Evolutionary conservation across 2,888 invertebrate species (phyloP).

Genomic region (Spodoptera littoralis): DNA sequence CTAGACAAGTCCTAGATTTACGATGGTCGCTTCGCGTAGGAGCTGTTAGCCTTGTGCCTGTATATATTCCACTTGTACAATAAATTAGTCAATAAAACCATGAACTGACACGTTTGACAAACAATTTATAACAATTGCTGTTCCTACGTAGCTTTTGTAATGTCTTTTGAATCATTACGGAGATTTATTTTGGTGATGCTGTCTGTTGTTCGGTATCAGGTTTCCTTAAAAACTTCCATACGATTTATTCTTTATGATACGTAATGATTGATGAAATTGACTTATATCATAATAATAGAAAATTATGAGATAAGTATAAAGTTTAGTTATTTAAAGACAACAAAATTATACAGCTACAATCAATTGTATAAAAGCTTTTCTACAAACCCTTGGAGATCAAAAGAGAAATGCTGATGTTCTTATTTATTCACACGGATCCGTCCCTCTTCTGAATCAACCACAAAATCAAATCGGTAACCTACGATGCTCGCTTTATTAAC

Average conservation of each 20-base stretch:
- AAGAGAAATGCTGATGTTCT: too few relatives aligned
- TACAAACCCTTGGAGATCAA: too few relatives aligned
- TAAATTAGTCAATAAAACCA: constrained; percentile 72
- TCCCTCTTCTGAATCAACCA: background rate
- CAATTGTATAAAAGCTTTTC: too few relatives aligned
- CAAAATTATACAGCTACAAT: too few relatives aligned
- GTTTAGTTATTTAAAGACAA: too few relatives aligned
- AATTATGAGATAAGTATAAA: too few relatives aligned
- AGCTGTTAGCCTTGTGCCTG: constrained; percentile 82
- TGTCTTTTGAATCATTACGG: constrained; percentile 47
- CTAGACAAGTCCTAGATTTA: constrained; percentile 79
- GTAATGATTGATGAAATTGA: too few relatives aligned
- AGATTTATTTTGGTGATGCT: constrained; percentile 4
- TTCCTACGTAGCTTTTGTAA: constrained; percentile 61
- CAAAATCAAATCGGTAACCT: constrained; percentile 21
- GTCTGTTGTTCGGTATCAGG: background rate
- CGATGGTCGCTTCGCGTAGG: constrained; percentile 81
- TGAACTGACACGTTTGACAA: constrained; percentile 73
- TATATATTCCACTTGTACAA: constrained; percentile 67
- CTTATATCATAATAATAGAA: too few relatives aligned
- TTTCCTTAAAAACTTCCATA: too few relatives aligned
- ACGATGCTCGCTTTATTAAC: constrained; percentile 23
- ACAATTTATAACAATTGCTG: constrained; percentile 66
- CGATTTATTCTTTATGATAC: too few relatives aligned
- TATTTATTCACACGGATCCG: too few relatives aligned